A percentile compares a stretch with the other conserved stretches of the same genome.
Evolutionary conservation across 2,888 invertebrate genomes (phyloP).

Genomic region (Selenia dentaria): DNA sequence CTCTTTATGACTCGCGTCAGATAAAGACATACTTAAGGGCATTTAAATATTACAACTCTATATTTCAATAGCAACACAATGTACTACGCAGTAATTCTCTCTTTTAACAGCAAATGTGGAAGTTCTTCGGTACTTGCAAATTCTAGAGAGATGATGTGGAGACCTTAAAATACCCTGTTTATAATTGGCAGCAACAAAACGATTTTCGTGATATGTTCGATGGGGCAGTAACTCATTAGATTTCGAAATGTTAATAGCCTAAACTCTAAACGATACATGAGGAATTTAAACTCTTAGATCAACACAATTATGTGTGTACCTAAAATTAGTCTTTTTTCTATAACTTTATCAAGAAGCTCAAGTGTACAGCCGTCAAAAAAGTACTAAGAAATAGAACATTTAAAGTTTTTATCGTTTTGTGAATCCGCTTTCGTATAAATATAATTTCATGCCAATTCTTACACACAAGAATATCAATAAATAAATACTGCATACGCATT

Average conservation of each 20-base stretch:
- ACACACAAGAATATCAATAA: neutral
- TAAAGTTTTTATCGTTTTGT: no score
- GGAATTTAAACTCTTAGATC: no score
- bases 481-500: slow-evolving; percentile 22
- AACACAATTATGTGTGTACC: no score
- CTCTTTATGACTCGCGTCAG: slow-evolving; percentile 78
- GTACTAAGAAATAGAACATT: no score
- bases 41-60: slow-evolving; percentile 72
- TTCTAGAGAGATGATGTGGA: neutral
- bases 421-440: no score
- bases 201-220: no score
- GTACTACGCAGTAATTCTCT: slow-evolving; percentile 14
- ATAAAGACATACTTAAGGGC: slow-evolving; percentile 79
- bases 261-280: no score
- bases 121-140: neutral
- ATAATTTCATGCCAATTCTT: slow-evolving; percentile 1
- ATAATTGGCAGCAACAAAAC: neutral
- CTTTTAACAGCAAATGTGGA: neutral
- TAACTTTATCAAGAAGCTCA: no score
- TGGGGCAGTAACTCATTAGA: no score
- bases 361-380: no score
- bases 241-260: no score
- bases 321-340: no score
- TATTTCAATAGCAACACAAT: slow-evolving; percentile 22
- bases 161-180: slow-evolving; percentile 3